Base-by-base conservation (phyloP, 2,888 invertebrate species). In the Agonum fuliginosum region DNA sequence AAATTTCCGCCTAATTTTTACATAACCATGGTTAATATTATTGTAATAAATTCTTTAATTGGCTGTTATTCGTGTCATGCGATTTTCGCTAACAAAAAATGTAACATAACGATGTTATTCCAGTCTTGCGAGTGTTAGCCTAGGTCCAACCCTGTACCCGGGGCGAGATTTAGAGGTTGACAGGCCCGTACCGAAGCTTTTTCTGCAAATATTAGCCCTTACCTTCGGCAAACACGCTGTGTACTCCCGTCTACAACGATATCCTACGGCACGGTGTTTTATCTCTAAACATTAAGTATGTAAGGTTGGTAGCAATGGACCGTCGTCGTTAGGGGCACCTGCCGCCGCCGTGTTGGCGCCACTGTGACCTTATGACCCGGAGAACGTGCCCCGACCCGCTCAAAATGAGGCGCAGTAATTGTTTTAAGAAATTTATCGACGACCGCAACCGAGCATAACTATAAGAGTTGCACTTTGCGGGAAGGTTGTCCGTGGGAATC, bases 211-310 rank as follows among this genome's bases (percentile, higher is more conserved):
- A 41, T 67, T 20, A 41, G 8, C 43, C 67, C 3, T 27, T 22
- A 67, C 22, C 67, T 24, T 37, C 17, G n/a, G 27, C 67, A 67
- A 67, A 67, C 67, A 54, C 17, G 6, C 54, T 22, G n/a, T n/a
- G n/a, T n/a, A n/a, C n/a, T n/a, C n/a, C n/a, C n/a, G n/a, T n/a
- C n/a, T n/a, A n/a, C n/a, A n/a, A n/a, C n/a, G 1, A 54, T n/a
- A 22, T 2, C 24, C 12, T 14, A 22, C 22, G 22, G 14, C n/a
- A 12, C 67, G 22, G 41, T 67, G 67, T 67, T 67, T 67, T 67
- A 67, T 67, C 67, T 43, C 37, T 12, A 41, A 41, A 37, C 67
- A 67, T 67, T 67, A 67, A 67, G 67, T 67, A 67, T 67, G 67
- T 67, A 67, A 67, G 67, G 37, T 24, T 22, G 37, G 67, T 43